A percentile compares a stretch with the other conserved stretches of the same genome.
Evolutionary conservation across 1,140 invertebrate genomes (phyloP).

Genomic region (Ylistrum balloti): DNA sequence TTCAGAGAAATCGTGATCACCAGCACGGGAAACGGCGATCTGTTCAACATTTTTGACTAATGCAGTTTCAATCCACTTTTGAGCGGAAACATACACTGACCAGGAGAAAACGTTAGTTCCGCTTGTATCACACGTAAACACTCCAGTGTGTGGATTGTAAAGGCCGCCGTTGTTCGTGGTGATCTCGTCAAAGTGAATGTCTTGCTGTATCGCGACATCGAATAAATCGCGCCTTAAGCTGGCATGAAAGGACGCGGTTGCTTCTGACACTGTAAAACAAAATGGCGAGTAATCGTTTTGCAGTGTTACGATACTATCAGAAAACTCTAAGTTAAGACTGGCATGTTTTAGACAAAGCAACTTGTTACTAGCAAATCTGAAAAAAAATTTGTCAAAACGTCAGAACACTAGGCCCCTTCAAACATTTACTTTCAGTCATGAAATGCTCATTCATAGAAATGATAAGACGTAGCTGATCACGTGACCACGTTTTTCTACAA

Average conservation of each 20-base stretch:
- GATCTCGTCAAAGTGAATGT: background rate
- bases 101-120: slow-evolving; percentile 34
- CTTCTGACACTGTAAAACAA: background rate
- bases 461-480: no score
- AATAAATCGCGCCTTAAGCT: background rate
- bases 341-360: no score
- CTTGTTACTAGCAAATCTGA: no score
- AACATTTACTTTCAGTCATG: no score
- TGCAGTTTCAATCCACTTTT: background rate
- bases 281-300: no score
- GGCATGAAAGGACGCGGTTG: background rate
- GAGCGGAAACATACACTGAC: background rate
- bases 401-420: no score
- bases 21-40: background rate
- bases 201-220: background rate
- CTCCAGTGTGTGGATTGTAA: slow-evolving; percentile 21
- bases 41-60: background rate
- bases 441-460: no score
- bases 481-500: no score
- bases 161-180: slow-evolving; percentile 23
- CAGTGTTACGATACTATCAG: no score
- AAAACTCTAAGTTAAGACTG: no score
- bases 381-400: no score
- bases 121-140: slow-evolving; percentile 3
- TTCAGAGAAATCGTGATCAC: background rate